Evolutionary conservation across 2,888 invertebrate genomes (phyloP).

Genomic region (Leptarthrus brevirostris): DNA sequence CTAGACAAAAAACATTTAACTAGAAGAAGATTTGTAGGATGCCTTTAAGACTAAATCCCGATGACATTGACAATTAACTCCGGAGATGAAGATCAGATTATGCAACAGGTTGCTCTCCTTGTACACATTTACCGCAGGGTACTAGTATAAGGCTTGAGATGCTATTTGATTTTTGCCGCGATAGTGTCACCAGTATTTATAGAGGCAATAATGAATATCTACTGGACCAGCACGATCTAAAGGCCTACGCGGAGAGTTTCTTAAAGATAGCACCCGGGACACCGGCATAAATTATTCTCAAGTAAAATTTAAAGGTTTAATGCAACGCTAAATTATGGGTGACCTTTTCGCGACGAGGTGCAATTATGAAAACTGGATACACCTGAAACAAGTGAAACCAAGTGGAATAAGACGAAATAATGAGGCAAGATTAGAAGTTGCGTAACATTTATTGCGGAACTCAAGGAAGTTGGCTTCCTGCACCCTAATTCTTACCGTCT

Average conservation of each 20-base stretch:
- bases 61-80: constrained; percentile 49
- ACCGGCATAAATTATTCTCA: constrained; percentile 23
- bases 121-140: constrained; percentile 23
- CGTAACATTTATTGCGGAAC: no score
- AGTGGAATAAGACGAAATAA: background rate
- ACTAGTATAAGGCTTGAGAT: constrained; percentile 36
- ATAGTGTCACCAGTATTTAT: constrained; percentile 40
- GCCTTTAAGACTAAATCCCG: constrained; percentile 20
- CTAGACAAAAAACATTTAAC: constrained; percentile 16
- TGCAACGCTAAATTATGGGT: constrained; percentile 15
- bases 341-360: background rate
- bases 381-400: background rate
- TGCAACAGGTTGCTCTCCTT: constrained; percentile 40
- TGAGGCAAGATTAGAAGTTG: no score
- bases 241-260: background rate
- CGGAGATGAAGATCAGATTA: constrained; percentile 47
- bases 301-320: constrained; percentile 20
- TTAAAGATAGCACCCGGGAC: constrained; percentile 11
- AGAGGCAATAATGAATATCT: constrained; percentile 42
- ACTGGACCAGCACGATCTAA: background rate
- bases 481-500: no score
- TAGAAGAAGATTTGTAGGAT: constrained; percentile 36
- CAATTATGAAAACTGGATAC: background rate
- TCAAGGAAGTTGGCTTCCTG: no score
- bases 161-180: constrained; percentile 39